Percentiles rank a stretch among this genome's conserved stretches.
phyloP scores from a whole-genome alignment of 37 sponge, comb jelly and placozoan species.

The Diacarnus erythraeanus region DNA sequence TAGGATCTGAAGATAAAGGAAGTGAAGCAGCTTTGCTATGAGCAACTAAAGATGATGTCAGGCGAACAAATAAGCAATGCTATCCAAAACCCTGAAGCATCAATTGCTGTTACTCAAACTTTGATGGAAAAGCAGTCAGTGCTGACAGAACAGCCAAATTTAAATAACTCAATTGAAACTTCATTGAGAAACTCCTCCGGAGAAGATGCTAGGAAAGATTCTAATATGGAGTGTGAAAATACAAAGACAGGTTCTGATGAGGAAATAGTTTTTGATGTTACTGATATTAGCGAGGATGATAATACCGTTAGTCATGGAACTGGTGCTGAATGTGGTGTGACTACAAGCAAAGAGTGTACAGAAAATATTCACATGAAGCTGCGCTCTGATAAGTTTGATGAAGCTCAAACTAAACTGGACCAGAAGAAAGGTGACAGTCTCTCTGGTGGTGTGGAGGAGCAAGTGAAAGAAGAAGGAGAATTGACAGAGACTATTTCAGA shows the following conservation, averaged over 20 bases:
- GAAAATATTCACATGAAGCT: too few species aligned
- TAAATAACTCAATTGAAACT: background rate
- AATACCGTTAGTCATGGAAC: background rate
- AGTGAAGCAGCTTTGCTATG: slow-evolving; percentile 56
- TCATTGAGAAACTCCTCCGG: background rate
- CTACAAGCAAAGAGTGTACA: background rate
- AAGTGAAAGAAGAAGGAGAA: background rate
- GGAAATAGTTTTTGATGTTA: slow-evolving; percentile 9
- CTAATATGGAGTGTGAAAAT: background rate
- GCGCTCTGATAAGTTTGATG: too few species aligned
- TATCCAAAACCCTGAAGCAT: background rate
- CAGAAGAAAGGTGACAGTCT: background rate
- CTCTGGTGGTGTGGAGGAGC: background rate
- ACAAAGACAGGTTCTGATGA: background rate
- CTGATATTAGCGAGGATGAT: slow-evolving; percentile 36
- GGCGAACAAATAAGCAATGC: slow-evolving; percentile 7
- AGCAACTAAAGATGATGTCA: slow-evolving; percentile 52
- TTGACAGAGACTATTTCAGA: background rate
- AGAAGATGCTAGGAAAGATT: background rate
- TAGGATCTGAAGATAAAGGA: slow-evolving; percentile 62
- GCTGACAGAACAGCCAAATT: background rate
- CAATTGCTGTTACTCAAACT: background rate
- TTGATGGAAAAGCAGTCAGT: background rate
- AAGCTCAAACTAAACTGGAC: too few species aligned
- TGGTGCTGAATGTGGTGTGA: background rate